phyloP scores from a whole-genome alignment of 1,140 invertebrate genomes.

The Bombus superbus region DNA sequence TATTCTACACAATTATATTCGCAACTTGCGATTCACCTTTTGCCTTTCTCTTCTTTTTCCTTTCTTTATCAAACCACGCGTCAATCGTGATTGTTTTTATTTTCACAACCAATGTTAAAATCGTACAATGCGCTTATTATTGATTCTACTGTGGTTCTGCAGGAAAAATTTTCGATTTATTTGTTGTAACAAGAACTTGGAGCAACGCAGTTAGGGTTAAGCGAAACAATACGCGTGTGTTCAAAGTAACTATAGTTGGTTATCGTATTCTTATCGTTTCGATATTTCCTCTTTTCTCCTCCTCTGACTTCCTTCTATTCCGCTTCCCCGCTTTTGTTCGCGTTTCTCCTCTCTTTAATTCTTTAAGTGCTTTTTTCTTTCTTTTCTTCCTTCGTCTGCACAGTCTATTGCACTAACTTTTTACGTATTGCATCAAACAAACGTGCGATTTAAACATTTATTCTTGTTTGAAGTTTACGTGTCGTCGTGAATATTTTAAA shows the following conservation, averaged over 20 bases:
- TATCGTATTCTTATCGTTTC: conserved; percentile 66
- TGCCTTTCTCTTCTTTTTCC: not conserved
- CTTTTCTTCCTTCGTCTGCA: not conserved
- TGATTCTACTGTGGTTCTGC: not conserved
- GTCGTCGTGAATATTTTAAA: not conserved
- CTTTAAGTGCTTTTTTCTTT: not conserved
- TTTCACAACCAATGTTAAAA: not conserved
- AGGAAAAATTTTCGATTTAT: not conserved
- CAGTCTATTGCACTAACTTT: not conserved
- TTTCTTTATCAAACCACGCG: not conserved
- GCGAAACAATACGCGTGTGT: not conserved
- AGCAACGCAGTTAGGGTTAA: not conserved
- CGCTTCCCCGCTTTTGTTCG: not conserved
- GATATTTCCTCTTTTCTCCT: conserved; percentile 34
- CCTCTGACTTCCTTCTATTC: not conserved
- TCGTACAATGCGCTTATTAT: not conserved
- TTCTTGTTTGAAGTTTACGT: not conserved
- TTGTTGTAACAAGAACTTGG: not conserved
- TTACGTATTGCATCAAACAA: not conserved
- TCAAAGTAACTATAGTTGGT: conserved; percentile 45
- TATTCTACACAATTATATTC: not conserved
- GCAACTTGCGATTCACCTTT: not conserved
- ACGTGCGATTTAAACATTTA: not conserved
- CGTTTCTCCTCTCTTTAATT: no score
- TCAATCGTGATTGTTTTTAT: not conserved